Evolutionary conservation across 53 echinoderm and acorn worm genomes (phyloP).

Genomic region (Zoroaster sp.): DNA sequence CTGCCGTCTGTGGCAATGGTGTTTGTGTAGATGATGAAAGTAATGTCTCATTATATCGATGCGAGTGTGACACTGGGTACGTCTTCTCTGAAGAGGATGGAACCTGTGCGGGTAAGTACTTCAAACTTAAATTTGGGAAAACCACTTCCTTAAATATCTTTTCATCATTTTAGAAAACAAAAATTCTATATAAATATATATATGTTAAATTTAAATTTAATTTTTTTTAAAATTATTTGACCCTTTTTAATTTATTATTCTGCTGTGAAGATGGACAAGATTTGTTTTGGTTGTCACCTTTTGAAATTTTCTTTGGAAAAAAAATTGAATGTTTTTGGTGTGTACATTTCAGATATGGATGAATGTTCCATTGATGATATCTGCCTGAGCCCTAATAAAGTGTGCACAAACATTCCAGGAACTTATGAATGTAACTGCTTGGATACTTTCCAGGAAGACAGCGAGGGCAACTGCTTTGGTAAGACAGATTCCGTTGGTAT

Average conservation of each 20-base stretch:
- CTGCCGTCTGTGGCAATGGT: not conserved
- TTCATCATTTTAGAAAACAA: too few species aligned
- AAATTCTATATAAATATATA: too few species aligned
- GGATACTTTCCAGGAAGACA: slow-evolving; percentile 66
- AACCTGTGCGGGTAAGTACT: not conserved
- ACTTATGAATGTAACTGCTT: slow-evolving; percentile 83
- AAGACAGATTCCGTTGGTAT: not conserved
- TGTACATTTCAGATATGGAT: slow-evolving; percentile 65
- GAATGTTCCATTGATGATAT: slow-evolving; percentile 66
- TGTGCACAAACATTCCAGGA: slow-evolving; percentile 76
- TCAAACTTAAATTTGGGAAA: not conserved
- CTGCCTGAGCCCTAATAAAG: slow-evolving; percentile 58
- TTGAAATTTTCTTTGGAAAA: not conserved
- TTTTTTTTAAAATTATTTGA: too few species aligned
- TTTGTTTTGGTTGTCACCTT: too few species aligned
- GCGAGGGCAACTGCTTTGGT: slow-evolving; percentile 61
- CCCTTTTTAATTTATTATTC: too few species aligned
- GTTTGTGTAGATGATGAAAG: not conserved
- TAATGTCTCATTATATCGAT: not conserved
- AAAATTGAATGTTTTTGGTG: not conserved
- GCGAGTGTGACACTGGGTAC: not conserved
- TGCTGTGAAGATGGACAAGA: too few species aligned
- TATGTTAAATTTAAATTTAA: too few species aligned
- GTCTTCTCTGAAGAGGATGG: not conserved
- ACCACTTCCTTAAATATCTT: too few species aligned